Base-by-base conservation (phyloP, 2,113 vertebrate genomes). In the Fulica atra region DNA sequence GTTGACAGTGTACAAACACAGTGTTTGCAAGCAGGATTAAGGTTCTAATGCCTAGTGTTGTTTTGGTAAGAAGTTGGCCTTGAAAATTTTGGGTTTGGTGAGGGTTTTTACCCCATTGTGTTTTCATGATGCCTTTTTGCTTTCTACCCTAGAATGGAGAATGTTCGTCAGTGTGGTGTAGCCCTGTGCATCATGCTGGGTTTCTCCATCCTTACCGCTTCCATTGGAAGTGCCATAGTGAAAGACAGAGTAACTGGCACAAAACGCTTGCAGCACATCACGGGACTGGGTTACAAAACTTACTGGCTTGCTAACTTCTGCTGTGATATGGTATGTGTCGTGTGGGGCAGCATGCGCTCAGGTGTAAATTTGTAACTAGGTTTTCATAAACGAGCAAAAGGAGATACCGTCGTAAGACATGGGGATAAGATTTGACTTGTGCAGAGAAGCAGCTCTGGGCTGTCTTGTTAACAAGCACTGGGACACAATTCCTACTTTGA, bases 291-390 rank as follows among this genome's bases (percentile, higher is more conserved):
- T 35, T 95, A 97, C 92, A 96, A 76, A 65, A 97, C 95, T 8
- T 98, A 98, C 16, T 98, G 98, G 98, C 13, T 98, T 82, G 88
- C 95, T 29, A 96, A 97, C 85, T 98, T 98, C 96, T 90, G 96
- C 24, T 98, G 50, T 72, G 98, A 98, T 74, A 97, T 98, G 98
- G 98, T 98, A 97, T 9, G 98, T 95, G 51, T 31, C 11, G 1
- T 36, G 21, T 53, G 44, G 13, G 56, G 4, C 48, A 92, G 26
- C 33, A 16, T 6, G 7, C 23, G 14, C 51, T 42, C 46, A 18
- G 25, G 23, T 36, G 16, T 20, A 17, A 40, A 31, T 42, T 80
- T 89, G 56, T 71, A 54, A 28, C 8, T 51, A 29, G 12, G 44
- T 89, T 80, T 9, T 13, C 15, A 4, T 31, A 72, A 77, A 60